These are phyloP conservation scores for Prosopocoilus inquinatus DNA, from an alignment of 2,888 invertebrate genomes.

Conservation along the genomic window DNA sequence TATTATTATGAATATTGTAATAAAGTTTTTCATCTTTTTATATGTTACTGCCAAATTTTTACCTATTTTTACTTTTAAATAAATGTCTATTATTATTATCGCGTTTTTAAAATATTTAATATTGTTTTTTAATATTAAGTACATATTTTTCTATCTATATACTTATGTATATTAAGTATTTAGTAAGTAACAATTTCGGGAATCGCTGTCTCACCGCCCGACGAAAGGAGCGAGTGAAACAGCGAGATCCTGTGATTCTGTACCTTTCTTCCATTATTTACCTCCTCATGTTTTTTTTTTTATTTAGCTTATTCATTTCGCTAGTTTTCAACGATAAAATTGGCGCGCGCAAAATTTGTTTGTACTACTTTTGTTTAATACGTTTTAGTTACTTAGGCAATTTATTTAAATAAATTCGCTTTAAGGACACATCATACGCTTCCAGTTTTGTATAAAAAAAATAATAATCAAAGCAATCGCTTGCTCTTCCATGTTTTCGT, in stretches of 20 bases:
- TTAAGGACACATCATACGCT: constrained; percentile 35
- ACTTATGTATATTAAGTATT: constrained; percentile 26
- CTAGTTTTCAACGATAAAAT: neutral
- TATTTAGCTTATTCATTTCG: neutral
- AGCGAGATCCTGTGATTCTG: constrained; percentile 24
- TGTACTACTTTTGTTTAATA: constrained; percentile 14
- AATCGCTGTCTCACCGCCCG: too few species aligned
- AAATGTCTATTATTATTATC: constrained; percentile 29
- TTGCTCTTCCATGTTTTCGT: neutral
- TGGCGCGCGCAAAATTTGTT: constrained; percentile 16
- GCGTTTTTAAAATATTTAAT: constrained; percentile 38
- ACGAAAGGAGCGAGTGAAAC: constrained; percentile 20
- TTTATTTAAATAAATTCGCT: constrained; percentile 49
- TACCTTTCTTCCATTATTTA: constrained; percentile 27
- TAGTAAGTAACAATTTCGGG: constrained; percentile 5
- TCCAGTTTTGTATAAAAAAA: neutral
- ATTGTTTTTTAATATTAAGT: constrained; percentile 42
- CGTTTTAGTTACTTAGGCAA: constrained; percentile 47
- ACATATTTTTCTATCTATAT: constrained; percentile 25
- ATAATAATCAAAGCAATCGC: constrained; percentile 1
- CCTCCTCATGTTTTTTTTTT: constrained; percentile 12
- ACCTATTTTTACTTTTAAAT: constrained; percentile 40
- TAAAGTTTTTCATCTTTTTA: constrained; percentile 30
- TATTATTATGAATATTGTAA: constrained; percentile 11
- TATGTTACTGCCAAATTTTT: constrained; percentile 49